phyloP scores from a whole-genome alignment of 2,888 invertebrate genomes.

The Hoplodrina ambigua region DNA sequence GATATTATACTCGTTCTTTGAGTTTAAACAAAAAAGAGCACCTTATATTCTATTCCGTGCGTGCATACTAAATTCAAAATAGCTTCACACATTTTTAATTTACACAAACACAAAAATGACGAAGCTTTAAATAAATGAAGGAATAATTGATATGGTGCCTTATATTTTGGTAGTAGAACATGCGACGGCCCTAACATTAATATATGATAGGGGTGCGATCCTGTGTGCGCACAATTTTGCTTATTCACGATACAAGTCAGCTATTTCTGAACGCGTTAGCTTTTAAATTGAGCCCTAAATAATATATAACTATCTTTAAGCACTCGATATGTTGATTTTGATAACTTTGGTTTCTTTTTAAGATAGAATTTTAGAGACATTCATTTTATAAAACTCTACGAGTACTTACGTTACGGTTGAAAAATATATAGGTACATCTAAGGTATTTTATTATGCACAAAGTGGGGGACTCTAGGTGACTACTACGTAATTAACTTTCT shows the following conservation, averaged over 20 bases:
- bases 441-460: neutral
- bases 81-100: constrained; percentile 32
- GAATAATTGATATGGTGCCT: constrained; percentile 74
- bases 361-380: too few species aligned
- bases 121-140: constrained; percentile 67
- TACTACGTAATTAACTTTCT: neutral
- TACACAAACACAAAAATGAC: constrained; percentile 60
- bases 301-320: constrained; percentile 79
- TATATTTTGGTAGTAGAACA: constrained; percentile 57
- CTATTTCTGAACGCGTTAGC: constrained; percentile 80
- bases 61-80: neutral
- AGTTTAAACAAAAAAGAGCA: neutral
- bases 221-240: constrained; percentile 78
- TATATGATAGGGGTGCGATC: constrained; percentile 78
- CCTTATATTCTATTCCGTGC: constrained; percentile 3
- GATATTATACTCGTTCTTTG: neutral
- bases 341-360: constrained; percentile 15
- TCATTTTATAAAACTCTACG: too few species aligned
- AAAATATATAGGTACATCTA: too few species aligned
- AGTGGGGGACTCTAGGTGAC: neutral
- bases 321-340: constrained; percentile 71
- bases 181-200: constrained; percentile 77
- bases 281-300: constrained; percentile 86
- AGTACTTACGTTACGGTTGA: too few species aligned
- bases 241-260: constrained; percentile 82